Evolutionary conservation across 2,113 vertebrate species (phyloP), one percentile per base, ranked within the genome.

Genomic region (Bothrops jararaca): DNA sequence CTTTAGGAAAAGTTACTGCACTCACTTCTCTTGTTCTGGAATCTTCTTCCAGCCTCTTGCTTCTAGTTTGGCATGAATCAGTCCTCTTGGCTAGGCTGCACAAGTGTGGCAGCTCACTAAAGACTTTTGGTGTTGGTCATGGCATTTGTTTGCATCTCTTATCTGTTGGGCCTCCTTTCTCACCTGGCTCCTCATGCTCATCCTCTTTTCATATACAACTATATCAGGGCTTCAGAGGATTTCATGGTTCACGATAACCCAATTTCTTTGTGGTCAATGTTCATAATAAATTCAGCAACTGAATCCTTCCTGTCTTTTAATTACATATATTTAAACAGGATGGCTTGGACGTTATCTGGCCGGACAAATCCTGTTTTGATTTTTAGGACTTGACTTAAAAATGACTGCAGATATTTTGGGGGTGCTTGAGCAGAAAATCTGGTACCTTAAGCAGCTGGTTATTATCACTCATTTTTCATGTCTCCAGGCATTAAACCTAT

Each of bases 381-480:
- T 86, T 23, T 0, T 0, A 42, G 50, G 18, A 15, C 60, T 89
- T 52, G 3, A 42, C 18, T 90, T 24, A 1, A 85, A 64, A 88
- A 48, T 1, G 57, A 26, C 53, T 57, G 29, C 42, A 29, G 53
- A 48, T 57, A 39, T 13, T 64, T 57, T 34, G 24, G 86, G 45
- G n/a, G 54, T 86, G 74, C 80, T 93, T 29, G n/a, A 89, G 50
- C 5, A 2, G n/a, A 42, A 39, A 12, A 34, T 92, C 48, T 85
- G 8, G 69, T 89, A 52, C 18, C 0, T 3, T 56, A 50, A 6
- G 0, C 45, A 0, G 0, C 39, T 85, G 53, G 57, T 6, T 52
- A 60, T 22, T 8, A 18, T 12, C 56, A 42, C 52, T 24, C 10
- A 53, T 86, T 34, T 69, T 26, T 50, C 39, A 52, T 85, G 22